Evolutionary conservation across 2,113 vertebrate species (phyloP), one percentile per base, ranked within the genome.

Genomic region (Syngnathus scovelli): DNA sequence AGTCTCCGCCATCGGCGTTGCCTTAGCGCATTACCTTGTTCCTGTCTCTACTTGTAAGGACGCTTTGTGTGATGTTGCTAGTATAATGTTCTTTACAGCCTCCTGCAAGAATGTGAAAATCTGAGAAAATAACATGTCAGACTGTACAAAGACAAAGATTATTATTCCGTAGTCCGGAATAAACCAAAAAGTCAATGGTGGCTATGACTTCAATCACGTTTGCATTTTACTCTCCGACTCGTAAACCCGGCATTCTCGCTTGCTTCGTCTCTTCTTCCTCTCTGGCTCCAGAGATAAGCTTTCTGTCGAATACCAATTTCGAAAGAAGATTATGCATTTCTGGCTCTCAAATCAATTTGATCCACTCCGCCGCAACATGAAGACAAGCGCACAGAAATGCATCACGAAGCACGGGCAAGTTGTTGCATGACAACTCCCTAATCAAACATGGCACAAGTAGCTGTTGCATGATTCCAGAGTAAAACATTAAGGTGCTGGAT

Each of bases 221-320:
- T 81, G 78, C 61, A 77, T 71, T 78, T 74, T 27, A 55, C 65
- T 70, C 59, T 27, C 78, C 23, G 38, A 33, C 51, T 69, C 11
- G 38, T 44, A 33, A 15, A 36, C 58, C 58, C 16, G 36, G 41
- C 21, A 37, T 52, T 41, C 55, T 59, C 37, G 23, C 49, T 21
- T 10, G n/a, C 16, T 43, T 44, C 39, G 58, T 52, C 21, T 72
- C 76, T 66, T 6, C 48, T 39, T 59, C 66, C 43, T 65, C 71
- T 66, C 75, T 71, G 70, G 75, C 63, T 70, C 78, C 59, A 66
- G 68, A 86, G 76, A 87, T 86, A 84, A 86, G 80, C 81, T 76
- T 82, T 79, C 84, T 77, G 78, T 85, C 82, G 59, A 82, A 87
- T 79, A 80, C 66, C 82, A 83, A 83, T 88, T 84, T 84, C 69